These are phyloP conservation scores for Caenorhabditis elegans DNA, from an alignment of 1,140 invertebrate genomes.

Conservation along the genomic window DNA sequence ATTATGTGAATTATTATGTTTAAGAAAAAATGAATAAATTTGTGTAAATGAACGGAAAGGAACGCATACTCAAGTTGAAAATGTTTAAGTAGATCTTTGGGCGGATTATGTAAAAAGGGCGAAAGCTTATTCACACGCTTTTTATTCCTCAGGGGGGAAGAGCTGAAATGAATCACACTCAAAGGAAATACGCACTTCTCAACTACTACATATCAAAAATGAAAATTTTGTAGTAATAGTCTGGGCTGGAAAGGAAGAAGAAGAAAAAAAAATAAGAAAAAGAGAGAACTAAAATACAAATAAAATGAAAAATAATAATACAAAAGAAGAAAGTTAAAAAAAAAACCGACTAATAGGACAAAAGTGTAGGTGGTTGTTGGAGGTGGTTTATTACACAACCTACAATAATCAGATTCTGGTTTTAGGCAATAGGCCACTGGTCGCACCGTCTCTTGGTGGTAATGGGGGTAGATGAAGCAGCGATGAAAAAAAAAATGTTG, in stretches of 20 bases:
- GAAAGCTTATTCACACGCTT: too few species aligned
- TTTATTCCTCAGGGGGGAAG: too few species aligned
- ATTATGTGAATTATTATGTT: background rate
- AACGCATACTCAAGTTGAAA: too few species aligned
- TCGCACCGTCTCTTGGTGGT: background rate
- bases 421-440: too few species aligned
- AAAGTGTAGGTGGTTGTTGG: background rate
- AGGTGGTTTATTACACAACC: background rate
- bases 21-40: background rate
- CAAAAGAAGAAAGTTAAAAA: background rate
- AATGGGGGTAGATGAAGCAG: background rate
- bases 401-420: background rate
- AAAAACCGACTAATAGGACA: background rate
- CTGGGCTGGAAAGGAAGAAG: background rate
- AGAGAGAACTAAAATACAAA: background rate
- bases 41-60: too few species aligned
- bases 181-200: too few species aligned
- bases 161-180: too few species aligned
- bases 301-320: too few species aligned
- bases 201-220: too few species aligned
- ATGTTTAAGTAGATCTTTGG: too few species aligned
- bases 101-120: too few species aligned
- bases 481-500: background rate
- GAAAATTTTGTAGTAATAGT: too few species aligned
- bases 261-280: background rate